Conservation (phyloP, 2,113 vertebrate genomes). For the Cheirogaleus medius region DNA sequence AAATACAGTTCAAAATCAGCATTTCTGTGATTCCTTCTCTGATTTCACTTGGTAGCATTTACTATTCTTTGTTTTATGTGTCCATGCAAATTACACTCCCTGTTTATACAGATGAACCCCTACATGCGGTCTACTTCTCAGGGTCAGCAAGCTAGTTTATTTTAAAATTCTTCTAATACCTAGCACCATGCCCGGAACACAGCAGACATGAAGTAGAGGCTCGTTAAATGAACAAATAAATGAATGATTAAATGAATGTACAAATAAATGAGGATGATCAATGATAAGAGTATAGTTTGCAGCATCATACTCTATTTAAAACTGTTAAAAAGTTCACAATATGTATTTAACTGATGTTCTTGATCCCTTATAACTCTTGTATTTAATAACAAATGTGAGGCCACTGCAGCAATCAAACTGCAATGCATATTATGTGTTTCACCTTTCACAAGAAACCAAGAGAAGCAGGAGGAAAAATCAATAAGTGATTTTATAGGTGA, state of each 20-base stretch:
- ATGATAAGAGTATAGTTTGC: neutral
- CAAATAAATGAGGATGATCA: neutral
- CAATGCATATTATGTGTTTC: neutral
- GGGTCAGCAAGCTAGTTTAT: slow-evolving; percentile 29
- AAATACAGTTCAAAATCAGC: slow-evolving; percentile 44
- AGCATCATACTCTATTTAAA: slow-evolving; percentile 38
- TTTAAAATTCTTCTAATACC: slow-evolving; percentile 13
- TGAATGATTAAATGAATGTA: neutral
- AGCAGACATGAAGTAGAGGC: slow-evolving; percentile 23
- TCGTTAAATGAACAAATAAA: slow-evolving; percentile 41
- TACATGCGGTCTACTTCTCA: neutral
- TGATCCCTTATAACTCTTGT: neutral
- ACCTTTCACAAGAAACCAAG: slow-evolving; percentile 48
- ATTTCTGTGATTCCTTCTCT: slow-evolving; percentile 56
- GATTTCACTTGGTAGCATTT: slow-evolving; percentile 24
- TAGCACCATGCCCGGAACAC: neutral
- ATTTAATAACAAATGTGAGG: slow-evolving; percentile 35
- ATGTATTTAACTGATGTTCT: neutral
- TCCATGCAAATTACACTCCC: neutral
- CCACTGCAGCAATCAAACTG: neutral
- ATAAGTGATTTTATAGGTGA: slow-evolving; percentile 1
- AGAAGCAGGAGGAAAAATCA: neutral
- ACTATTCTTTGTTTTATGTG: neutral
- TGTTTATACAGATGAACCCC: slow-evolving; percentile 18
- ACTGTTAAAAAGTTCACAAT: neutral